Percentiles rank a stretch among this genome's conserved stretches.
Conservation (phyloP, 2,113 vertebrate genomes). For the Cebus imitator region DNA sequence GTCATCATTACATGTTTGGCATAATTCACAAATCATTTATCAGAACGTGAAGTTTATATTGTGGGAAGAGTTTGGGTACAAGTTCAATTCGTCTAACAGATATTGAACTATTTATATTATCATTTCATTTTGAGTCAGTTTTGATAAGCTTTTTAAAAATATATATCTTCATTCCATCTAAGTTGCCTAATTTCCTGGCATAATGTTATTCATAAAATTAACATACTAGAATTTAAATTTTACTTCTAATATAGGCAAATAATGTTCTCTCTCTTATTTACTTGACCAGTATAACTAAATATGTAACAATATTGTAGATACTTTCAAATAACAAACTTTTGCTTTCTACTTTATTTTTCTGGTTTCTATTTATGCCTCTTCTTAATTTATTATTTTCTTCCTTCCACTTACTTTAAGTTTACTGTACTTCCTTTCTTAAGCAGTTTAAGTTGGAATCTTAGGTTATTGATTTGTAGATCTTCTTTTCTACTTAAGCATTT, state of each 20-base stretch:
- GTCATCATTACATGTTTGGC: not conserved
- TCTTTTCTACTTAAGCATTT: not conserved
- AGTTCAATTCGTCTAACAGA: not conserved
- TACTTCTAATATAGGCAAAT: not conserved
- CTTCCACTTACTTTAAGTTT: not conserved
- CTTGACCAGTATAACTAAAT: not conserved
- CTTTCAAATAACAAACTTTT: not conserved
- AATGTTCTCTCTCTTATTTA: not conserved
- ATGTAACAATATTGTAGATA: not conserved
- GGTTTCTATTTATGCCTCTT: not conserved
- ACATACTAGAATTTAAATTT: not conserved
- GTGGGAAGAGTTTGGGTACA: not conserved
- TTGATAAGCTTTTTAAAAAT: not conserved
- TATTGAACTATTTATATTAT: not conserved
- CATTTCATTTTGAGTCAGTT: constrained; percentile 19
- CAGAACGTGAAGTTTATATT: not conserved
- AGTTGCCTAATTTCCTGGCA: not conserved
- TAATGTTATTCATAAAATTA: not conserved
- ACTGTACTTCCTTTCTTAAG: not conserved
- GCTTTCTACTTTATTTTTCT: not conserved
- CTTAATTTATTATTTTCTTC: not conserved
- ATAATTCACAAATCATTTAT: not conserved
- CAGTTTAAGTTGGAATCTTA: not conserved
- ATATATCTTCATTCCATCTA: not conserved
- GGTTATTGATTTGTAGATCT: not conserved